Evolutionary conservation across 2,797 vertebrate genomes (phyloP).

Genomic region (Cynopterus sphinx): DNA sequence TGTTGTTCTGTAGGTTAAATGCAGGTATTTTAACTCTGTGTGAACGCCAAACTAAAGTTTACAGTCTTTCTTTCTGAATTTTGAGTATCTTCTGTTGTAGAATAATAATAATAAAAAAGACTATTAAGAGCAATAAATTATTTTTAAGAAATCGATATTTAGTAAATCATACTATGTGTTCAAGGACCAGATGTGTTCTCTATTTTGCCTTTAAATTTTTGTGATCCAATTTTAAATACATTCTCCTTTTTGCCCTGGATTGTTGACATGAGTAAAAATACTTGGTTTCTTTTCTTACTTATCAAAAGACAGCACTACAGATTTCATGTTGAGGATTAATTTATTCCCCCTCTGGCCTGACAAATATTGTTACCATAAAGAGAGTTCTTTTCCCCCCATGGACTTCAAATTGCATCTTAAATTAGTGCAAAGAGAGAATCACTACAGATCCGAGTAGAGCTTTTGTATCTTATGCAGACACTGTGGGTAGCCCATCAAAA

Average conservation of each 20-base stretch:
- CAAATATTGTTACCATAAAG: slow-evolving; percentile 81
- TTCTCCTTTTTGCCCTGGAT: slow-evolving; percentile 85
- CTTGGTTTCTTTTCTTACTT: slow-evolving; percentile 78
- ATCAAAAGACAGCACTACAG: slow-evolving; percentile 70
- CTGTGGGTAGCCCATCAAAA: slow-evolving; percentile 81
- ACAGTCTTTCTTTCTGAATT: slow-evolving; percentile 97
- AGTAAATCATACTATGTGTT: slow-evolving; percentile 97
- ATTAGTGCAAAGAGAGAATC: slow-evolving; percentile 79
- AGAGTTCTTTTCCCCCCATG: slow-evolving; percentile 81
- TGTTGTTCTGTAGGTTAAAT: slow-evolving; percentile 89
- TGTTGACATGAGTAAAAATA: slow-evolving; percentile 84
- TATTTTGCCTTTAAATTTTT: slow-evolving; percentile 92
- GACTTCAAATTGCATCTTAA: slow-evolving; percentile 81
- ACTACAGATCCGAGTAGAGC: slow-evolving; percentile 70
- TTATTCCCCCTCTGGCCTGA: slow-evolving; percentile 80
- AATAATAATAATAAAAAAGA: slow-evolving; percentile 85
- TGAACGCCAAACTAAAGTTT: slow-evolving; percentile 99
- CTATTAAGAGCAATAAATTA: slow-evolving; percentile 99
- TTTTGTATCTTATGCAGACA: slow-evolving; percentile 78
- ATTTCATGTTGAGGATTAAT: slow-evolving; percentile 73
- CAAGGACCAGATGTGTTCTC: slow-evolving; percentile 94
- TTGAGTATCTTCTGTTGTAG: slow-evolving; percentile 98
- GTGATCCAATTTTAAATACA: slow-evolving; percentile 85
- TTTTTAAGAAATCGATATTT: slow-evolving; percentile 99
- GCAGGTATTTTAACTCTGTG: slow-evolving; percentile 94